phyloP scores from a whole-genome alignment of 2,888 invertebrate genomes.

The Bombylius major region DNA sequence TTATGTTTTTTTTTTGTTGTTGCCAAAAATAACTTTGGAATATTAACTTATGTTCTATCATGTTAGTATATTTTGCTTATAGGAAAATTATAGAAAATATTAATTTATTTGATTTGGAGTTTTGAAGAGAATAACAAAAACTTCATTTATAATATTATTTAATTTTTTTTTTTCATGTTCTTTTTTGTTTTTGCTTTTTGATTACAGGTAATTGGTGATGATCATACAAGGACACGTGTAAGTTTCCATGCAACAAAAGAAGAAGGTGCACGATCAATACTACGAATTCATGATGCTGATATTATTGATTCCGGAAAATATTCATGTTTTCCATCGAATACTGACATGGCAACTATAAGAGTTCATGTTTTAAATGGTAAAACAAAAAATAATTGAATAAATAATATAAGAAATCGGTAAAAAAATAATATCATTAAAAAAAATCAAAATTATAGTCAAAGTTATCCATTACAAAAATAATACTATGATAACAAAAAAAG shows the following conservation, averaged over 20 bases:
- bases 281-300: slow-evolving; percentile 80
- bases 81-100: background rate
- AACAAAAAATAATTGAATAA: slow-evolving; percentile 20
- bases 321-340: slow-evolving; percentile 85
- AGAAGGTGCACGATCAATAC: slow-evolving; percentile 77
- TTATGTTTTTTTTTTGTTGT: background rate
- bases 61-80: no score
- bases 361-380: slow-evolving; percentile 87
- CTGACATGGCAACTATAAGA: slow-evolving; percentile 77
- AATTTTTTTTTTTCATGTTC: background rate
- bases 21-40: background rate
- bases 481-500: no score
- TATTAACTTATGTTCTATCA: no score
- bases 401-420: no score
- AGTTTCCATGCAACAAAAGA: slow-evolving; percentile 85
- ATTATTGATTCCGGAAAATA: slow-evolving; percentile 81
- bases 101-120: slow-evolving; percentile 6
- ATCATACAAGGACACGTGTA: slow-evolving; percentile 77
- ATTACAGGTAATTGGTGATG: slow-evolving; percentile 75
- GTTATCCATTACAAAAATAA: no score
- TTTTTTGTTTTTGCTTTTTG: background rate
- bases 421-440: no score
- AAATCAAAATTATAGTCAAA: no score
- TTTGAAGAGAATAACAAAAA: background rate
- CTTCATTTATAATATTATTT: no score